phyloP scores from a whole-genome alignment of 2,797 vertebrate species.

The Ibycter americanus region DNA sequence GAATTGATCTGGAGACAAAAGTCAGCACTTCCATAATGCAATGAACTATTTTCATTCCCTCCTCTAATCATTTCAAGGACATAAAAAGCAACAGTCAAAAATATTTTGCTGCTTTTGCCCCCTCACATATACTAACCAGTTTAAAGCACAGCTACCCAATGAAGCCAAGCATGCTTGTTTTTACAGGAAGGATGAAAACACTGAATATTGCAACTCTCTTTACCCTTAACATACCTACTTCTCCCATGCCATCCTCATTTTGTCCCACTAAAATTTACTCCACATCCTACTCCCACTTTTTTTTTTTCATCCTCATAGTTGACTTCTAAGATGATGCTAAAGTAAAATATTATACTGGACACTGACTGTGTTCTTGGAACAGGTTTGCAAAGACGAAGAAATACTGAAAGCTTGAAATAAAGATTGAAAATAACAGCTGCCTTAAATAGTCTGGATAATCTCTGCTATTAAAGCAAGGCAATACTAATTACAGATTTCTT shows the following conservation, averaged over 20 bases:
- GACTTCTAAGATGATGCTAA: not conserved
- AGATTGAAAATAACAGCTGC: not conserved
- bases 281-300: not conserved
- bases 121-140: not conserved
- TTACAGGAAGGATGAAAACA: not conserved
- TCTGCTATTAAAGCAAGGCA: not conserved
- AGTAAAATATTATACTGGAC: not conserved
- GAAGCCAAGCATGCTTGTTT: not conserved
- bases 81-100: not conserved
- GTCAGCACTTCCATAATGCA: not conserved
- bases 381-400: not conserved
- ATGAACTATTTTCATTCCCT: not conserved
- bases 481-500: not conserved
- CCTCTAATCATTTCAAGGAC: not conserved
- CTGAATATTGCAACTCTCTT: not conserved
- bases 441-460: not conserved
- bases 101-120: not conserved
- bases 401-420: not conserved
- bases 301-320: not conserved
- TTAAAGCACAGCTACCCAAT: not conserved
- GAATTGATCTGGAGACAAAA: not conserved
- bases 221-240: not conserved
- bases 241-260: not conserved
- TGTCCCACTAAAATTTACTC: not conserved
- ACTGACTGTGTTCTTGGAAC: not conserved